Percentiles rank a stretch among this genome's conserved stretches.
Conservation (phyloP, 2,113 vertebrate species). For the rat (Rattus norvegicus) region DNA sequence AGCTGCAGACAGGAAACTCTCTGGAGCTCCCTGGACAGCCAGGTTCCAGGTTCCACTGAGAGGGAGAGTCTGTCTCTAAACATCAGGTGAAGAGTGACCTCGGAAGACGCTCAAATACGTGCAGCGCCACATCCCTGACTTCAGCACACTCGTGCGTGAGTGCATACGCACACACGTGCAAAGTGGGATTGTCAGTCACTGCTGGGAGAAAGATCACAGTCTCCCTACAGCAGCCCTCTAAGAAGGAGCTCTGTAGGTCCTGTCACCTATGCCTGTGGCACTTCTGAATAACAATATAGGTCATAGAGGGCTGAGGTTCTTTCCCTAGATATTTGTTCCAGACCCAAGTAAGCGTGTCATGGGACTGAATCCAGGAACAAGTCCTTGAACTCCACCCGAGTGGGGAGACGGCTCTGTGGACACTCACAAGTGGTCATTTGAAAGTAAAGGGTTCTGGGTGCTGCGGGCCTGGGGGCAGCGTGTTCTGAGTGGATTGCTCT, state of each 20-base stretch:
- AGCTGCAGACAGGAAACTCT: neutral
- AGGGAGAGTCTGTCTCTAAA: neutral
- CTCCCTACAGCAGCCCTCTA: neutral
- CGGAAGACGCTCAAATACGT: neutral
- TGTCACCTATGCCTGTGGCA: neutral
- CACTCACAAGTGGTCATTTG: neutral
- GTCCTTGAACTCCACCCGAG: neutral
- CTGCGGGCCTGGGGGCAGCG: neutral
- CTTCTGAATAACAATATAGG: neutral
- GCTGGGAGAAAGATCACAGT: neutral
- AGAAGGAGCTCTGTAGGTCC: neutral
- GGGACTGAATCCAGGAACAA: neutral
- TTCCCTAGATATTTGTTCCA: constrained; percentile 70
- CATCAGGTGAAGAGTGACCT: neutral
- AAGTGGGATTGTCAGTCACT: neutral
- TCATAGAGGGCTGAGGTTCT: neutral
- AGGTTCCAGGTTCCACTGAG: neutral
- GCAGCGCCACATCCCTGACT: neutral
- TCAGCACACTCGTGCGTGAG: neutral
- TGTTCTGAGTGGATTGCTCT: neutral
- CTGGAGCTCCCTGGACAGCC: neutral
- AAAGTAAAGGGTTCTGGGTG: neutral
- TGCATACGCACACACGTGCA: too few species aligned
- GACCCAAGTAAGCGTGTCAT: constrained; percentile 19
- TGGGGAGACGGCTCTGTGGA: neutral